Conservation (phyloP, 53 echinoderm and acorn worm genomes). For the Holothuria scabra region DNA sequence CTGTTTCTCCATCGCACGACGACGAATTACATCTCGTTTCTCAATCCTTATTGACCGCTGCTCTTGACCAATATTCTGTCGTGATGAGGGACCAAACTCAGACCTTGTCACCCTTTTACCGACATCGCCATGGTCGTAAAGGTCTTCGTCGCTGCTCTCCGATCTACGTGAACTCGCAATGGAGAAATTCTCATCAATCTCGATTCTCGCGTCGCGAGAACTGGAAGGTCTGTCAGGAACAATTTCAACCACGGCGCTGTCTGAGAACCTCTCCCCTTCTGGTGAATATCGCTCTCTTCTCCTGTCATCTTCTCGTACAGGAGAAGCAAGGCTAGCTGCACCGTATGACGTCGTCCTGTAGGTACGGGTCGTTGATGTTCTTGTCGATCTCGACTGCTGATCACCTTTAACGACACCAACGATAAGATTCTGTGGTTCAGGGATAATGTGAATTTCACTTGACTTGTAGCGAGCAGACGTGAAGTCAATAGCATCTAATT, state of each 20-base stretch:
- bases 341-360: conserved; percentile 14
- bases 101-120: background rate
- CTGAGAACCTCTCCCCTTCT: conserved; percentile 18
- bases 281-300: conserved; percentile 31
- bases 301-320: conserved; percentile 39
- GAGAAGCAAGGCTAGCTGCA: background rate
- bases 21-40: background rate
- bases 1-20: background rate
- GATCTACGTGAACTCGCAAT: conserved; percentile 54
- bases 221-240: conserved; percentile 36
- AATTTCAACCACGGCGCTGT: conserved; percentile 53
- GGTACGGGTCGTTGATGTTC: background rate
- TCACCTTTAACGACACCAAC: conserved; percentile 57
- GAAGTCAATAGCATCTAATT: conserved; percentile 56
- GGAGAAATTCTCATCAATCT: conserved; percentile 51
- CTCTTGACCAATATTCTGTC: background rate
- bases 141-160: conserved; percentile 91
- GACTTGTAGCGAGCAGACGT: conserved; percentile 67
- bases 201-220: conserved; percentile 52
- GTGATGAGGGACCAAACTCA: too few relatives aligned
- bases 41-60: background rate
- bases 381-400: background rate
- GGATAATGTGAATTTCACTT: conserved; percentile 47
- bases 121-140: conserved; percentile 84
- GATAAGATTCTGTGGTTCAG: conserved; percentile 52